A percentile compares a stretch with the other conserved stretches of the same genome.
phyloP scores from a whole-genome alignment of 2,113 vertebrate species.

The Megaleporinus macrocephalus region DNA sequence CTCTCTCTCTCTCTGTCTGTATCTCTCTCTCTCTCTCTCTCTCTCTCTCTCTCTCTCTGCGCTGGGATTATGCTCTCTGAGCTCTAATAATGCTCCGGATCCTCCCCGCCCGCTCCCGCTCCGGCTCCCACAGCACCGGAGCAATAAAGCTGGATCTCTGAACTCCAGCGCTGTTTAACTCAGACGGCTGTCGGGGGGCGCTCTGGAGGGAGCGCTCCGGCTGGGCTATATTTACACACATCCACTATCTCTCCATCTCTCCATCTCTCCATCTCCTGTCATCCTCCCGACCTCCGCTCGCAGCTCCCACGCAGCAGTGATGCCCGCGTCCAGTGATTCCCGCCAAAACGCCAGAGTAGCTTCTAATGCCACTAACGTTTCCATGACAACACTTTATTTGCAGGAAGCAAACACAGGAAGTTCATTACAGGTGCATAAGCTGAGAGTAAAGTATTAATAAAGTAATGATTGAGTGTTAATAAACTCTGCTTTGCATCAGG shows the following conservation, averaged over 20 bases:
- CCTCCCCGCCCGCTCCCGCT: conserved; percentile 69
- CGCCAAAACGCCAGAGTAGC: background rate
- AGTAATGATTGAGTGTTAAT: no score
- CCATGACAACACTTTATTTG: no score
- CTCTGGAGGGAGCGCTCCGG: conserved; percentile 65
- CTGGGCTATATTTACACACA: conserved; percentile 77
- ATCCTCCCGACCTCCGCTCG: background rate
- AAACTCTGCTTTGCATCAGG: no score
- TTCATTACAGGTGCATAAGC: no score
- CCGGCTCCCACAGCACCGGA: conserved; percentile 73
- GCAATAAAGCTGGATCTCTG: conserved; percentile 80
- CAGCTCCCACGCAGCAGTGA: background rate
- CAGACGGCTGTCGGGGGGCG: conserved; percentile 59
- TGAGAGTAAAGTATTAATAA: no score
- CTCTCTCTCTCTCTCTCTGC: conserved; percentile 58
- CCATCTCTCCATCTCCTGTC: no score
- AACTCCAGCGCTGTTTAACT: conserved; percentile 76
- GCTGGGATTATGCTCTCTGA: conserved; percentile 74
- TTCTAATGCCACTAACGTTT: no score
- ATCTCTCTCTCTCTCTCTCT: no score
- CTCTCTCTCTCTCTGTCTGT: no score
- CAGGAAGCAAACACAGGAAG: no score
- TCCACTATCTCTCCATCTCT: conserved; percentile 21
- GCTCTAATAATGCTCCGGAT: conserved; percentile 82
- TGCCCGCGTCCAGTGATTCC: background rate